Percentiles rank a stretch among this genome's conserved stretches.
phyloP scores from a whole-genome alignment of 2,888 invertebrate species.

The Phaedon cochleariae region DNA sequence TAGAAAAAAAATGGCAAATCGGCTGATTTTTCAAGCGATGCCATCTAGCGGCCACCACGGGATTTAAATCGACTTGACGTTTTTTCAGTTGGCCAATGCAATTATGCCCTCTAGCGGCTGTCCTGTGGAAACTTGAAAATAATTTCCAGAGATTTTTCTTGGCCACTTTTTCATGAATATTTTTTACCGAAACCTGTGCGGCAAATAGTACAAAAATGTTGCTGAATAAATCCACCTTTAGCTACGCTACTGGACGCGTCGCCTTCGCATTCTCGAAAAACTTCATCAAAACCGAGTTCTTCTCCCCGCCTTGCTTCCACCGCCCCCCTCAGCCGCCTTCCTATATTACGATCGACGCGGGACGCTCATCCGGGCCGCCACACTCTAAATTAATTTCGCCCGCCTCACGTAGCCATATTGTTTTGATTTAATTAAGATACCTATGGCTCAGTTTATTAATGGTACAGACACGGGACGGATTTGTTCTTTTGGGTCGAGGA shows the following conservation, averaged over 20 bases:
- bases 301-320: not conserved
- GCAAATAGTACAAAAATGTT: no score
- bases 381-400: slow-evolving; percentile 58
- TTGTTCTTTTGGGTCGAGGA: slow-evolving; percentile 25
- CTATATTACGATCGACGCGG: slow-evolving; percentile 20
- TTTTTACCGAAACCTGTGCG: no score
- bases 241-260: not conserved
- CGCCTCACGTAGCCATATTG: slow-evolving; percentile 59
- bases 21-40: no score
- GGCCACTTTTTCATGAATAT: no score
- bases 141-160: no score
- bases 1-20: no score
- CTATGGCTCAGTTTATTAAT: slow-evolving; percentile 57
- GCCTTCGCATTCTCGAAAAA: not conserved
- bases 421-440: slow-evolving; percentile 62
- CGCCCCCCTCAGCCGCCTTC: not conserved
- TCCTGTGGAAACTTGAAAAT: no score
- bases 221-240: no score
- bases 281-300: slow-evolving; percentile 1
- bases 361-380: slow-evolving; percentile 20
- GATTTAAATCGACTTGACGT: no score
- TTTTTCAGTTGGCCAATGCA: no score
- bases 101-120: no score
- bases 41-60: no score
- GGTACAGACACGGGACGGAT: slow-evolving; percentile 38